Evolutionary conservation across 2,797 vertebrate genomes (phyloP).

Genomic region (Girardinus metallicus): DNA sequence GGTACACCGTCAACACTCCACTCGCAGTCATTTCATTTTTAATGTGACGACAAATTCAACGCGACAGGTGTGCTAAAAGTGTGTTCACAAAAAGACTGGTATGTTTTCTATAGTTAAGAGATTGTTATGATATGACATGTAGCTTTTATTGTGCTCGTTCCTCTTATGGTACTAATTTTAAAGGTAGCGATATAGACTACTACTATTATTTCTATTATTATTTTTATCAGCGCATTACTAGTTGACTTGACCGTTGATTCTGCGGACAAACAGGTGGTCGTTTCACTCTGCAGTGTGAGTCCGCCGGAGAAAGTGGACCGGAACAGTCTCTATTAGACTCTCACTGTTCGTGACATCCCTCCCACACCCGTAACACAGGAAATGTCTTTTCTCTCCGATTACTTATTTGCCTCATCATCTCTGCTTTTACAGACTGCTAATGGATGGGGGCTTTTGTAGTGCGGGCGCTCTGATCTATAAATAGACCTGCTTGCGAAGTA

Average conservation of each 20-base stretch:
- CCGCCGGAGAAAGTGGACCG: conserved; percentile 20
- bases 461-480: conserved; percentile 37
- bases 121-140: not conserved
- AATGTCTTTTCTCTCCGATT: not conserved
- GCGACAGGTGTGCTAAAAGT: not conserved
- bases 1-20: conserved; percentile 9
- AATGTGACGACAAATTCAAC: conserved; percentile 1
- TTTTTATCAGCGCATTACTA: conserved; percentile 13
- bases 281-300: conserved; percentile 22
- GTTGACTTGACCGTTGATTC: not conserved
- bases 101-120: not conserved
- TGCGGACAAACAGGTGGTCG: conserved; percentile 40
- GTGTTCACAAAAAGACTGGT: not conserved
- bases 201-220: not conserved
- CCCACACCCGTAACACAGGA: not conserved
- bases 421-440: conserved; percentile 16
- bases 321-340: not conserved
- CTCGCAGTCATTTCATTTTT: not conserved
- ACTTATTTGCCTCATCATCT: conserved; percentile 11
- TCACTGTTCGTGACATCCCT: not conserved
- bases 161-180: not conserved
- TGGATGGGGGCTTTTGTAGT: conserved; percentile 28
- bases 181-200: not conserved
- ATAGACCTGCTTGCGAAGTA: conserved; percentile 53
- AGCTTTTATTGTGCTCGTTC: not conserved